These are phyloP conservation scores for Zelostemma sp. DNA, from an alignment of 1,140 invertebrate genomes.

Conservation along the genomic window DNA sequence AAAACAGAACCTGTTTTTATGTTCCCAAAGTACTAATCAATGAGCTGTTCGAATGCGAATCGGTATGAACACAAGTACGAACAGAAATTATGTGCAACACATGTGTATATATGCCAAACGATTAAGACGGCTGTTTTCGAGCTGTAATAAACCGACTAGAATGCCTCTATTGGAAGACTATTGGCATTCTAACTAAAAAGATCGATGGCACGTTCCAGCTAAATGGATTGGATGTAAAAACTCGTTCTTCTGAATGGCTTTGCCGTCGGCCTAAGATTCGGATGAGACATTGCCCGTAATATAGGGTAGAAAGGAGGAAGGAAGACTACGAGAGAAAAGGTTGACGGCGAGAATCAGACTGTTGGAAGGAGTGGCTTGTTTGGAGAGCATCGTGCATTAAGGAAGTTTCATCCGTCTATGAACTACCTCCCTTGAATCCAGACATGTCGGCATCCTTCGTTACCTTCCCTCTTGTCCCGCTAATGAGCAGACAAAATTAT, in stretches of 20 bases:
- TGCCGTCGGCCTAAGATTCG: constrained; percentile 27
- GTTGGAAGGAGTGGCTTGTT: constrained; percentile 46
- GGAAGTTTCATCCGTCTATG: constrained; percentile 40
- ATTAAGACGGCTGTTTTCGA: background rate
- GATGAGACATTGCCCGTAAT: constrained; percentile 37
- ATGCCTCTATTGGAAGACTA: background rate
- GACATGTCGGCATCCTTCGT: constrained; percentile 33
- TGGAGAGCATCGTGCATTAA: constrained; percentile 39
- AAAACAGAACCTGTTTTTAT: too few species aligned
- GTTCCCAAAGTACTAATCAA: too few species aligned
- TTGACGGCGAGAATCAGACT: constrained; percentile 42
- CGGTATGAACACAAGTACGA: too few species aligned
- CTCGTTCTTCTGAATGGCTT: constrained; percentile 30
- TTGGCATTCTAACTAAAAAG: constrained; percentile 18
- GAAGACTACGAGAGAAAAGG: constrained; percentile 37
- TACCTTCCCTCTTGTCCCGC: constrained; percentile 35
- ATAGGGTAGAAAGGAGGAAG: constrained; percentile 29
- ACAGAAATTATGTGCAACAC: too few species aligned
- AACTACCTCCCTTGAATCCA: constrained; percentile 37
- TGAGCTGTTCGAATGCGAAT: too few species aligned
- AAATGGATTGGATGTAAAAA: constrained; percentile 34
- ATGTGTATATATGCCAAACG: too few species aligned
- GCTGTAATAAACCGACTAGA: background rate
- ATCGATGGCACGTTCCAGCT: constrained; percentile 30
- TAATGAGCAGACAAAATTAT: constrained; percentile 55